Percentiles rank a stretch among this genome's conserved stretches.
Evolutionary conservation across 2,797 vertebrate genomes (phyloP).

Genomic region (Eutrigla gurnardus): DNA sequence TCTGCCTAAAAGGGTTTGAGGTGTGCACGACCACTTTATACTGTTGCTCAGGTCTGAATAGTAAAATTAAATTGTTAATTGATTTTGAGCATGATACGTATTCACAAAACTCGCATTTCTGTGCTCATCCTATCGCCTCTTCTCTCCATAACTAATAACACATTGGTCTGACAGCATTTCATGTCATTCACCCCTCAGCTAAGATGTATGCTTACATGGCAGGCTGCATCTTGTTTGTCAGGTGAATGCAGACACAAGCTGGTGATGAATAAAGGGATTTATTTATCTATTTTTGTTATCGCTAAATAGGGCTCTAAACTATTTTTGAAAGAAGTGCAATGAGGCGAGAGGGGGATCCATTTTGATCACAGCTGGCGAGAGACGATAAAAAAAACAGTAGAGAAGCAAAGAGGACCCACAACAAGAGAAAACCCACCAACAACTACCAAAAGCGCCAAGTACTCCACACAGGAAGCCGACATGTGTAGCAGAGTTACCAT

Average conservation of each 20-base stretch:
- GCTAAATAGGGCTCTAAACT: background rate
- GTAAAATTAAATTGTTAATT: background rate
- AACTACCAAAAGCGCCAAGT: conserved; percentile 39
- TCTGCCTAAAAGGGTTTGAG: background rate
- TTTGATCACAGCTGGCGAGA: conserved; percentile 40
- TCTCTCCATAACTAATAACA: background rate
- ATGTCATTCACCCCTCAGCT: background rate
- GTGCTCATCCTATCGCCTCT: background rate
- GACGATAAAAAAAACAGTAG: conserved; percentile 25
- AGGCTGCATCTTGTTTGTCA: background rate
- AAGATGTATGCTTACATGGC: background rate
- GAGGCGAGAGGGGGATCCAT: conserved; percentile 12
- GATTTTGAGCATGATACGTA: background rate
- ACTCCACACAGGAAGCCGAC: conserved; percentile 44
- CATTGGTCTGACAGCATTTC: background rate
- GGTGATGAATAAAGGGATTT: background rate
- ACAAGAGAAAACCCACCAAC: conserved; percentile 45
- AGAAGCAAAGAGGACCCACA: conserved; percentile 38
- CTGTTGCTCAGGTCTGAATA: background rate
- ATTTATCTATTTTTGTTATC: background rate
- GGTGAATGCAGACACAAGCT: background rate
- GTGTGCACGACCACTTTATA: background rate
- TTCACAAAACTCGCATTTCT: background rate
- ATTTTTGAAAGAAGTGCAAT: background rate
- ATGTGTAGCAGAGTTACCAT: conserved; percentile 55